Evolutionary conservation across 2,888 invertebrate species (phyloP), one percentile per base, ranked within the genome.

Genomic region (Cryptophagus acutangulus): DNA sequence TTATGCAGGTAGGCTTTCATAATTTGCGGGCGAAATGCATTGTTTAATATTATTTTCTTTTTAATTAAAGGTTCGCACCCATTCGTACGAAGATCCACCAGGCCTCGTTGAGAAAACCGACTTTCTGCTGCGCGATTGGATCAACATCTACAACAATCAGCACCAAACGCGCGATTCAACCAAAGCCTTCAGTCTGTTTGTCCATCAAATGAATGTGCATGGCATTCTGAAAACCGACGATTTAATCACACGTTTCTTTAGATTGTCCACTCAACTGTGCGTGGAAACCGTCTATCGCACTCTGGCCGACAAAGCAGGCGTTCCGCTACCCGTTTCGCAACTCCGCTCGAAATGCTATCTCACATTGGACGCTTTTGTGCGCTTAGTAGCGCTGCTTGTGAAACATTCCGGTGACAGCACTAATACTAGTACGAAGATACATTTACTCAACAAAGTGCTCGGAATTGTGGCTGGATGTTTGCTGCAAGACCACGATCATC

Each of bases 201-300:
- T 97, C 2, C 91, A 91, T 61, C 88, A 94, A 69, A 93, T 99
- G 94, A 95, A 95, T 67, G 79, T 89, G 59, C 88, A 91, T 57
- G 93, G 99, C 2, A 93, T 99, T 44, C 74, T 96, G 37, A 96
- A 96, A 69, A 94, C 95, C 0, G 99, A 99, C 64, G 97, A 99
- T 63, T 77, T 95, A 61, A 95, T 99, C 47, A 93, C 95, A 0
- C 74, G 96, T 41, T 99, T 99, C 74, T 96, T 99, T 76, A 82
- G 97, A 29, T 81, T 96, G 45, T 93, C 94, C 40, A 93, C 94
- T 0, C 94, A 96, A 68, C 85, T 95, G 77, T 96, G 96, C 69
- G 88, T 96, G 2, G 94, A 96, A 66, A 81, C 91, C 41, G 92
- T 94, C 24, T 95, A 95, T 66, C 81, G 93, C 42, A 81, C 82